phyloP scores from a whole-genome alignment of 2,888 invertebrate species.

The Phania funesta region DNA sequence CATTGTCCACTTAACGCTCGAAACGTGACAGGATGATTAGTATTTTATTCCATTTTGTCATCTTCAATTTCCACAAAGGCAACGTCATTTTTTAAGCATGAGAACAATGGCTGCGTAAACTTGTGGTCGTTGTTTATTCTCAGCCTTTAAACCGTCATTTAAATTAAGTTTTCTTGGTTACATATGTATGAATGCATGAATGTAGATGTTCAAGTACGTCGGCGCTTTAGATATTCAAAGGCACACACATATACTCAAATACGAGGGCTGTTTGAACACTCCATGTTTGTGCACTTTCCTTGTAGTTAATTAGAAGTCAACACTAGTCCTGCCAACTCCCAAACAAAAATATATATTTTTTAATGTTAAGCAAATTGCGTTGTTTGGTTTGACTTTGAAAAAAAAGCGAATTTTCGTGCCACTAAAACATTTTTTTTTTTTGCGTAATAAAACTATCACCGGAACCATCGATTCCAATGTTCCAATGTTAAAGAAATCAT shows the following conservation, averaged over 20 bases:
- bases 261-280: too few species aligned
- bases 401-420: too few species aligned
- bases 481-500: too few species aligned
- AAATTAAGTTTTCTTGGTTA: not conserved
- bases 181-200: not conserved
- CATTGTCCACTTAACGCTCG: slow-evolving; percentile 73
- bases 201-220: not conserved
- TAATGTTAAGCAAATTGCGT: too few species aligned
- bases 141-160: not conserved
- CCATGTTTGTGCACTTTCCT: too few species aligned
- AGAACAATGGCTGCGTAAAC: slow-evolving; percentile 11
- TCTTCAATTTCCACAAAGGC: slow-evolving; percentile 3
- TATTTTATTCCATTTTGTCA: slow-evolving; percentile 14
- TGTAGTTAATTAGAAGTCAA: too few species aligned
- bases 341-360: too few species aligned
- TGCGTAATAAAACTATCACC: too few species aligned
- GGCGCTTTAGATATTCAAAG: not conserved
- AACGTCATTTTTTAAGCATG: slow-evolving; percentile 1
- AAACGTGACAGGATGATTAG: slow-evolving; percentile 74
- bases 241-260: not conserved
- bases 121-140: slow-evolving; percentile 8
- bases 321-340: too few species aligned
- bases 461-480: too few species aligned
- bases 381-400: too few species aligned
- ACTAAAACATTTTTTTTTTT: too few species aligned